Conservation (phyloP, 2,113 vertebrate species). For the Callospermophilus lateralis region DNA sequence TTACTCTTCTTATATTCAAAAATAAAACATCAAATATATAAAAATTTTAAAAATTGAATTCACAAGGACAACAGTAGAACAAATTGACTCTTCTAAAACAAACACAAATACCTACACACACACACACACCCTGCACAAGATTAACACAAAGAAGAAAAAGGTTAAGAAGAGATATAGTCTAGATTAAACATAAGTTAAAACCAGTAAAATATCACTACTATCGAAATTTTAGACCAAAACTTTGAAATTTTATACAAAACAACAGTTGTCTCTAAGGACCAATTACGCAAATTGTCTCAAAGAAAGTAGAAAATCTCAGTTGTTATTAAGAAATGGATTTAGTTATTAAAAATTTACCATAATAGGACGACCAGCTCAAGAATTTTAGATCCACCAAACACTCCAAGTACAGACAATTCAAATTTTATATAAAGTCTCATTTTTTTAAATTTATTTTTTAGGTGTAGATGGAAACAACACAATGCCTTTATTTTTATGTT, state of each 20-base stretch:
- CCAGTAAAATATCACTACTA: background rate
- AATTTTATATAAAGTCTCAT: background rate
- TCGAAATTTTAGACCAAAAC: background rate
- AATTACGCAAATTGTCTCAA: background rate
- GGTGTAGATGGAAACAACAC: no score
- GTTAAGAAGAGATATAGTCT: background rate
- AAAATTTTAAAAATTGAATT: background rate
- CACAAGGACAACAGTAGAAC: background rate
- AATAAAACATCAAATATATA: background rate
- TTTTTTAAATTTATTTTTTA: no score
- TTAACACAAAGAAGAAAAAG: background rate
- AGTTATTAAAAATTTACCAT: background rate
- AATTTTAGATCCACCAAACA: background rate
- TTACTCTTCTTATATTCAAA: no score
- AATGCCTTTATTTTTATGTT: no score
- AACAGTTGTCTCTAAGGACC: background rate
- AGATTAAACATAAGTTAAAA: background rate
- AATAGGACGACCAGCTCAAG: background rate
- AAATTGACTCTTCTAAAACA: background rate
- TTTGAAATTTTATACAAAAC: background rate
- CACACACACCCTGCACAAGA: background rate
- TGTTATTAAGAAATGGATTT: background rate
- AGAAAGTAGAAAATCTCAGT: background rate
- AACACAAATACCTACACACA: no score
- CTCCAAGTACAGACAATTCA: background rate